Evolutionary conservation across 2,888 invertebrate genomes (phyloP).

Genomic region (Tetrapedia diversipes): DNA sequence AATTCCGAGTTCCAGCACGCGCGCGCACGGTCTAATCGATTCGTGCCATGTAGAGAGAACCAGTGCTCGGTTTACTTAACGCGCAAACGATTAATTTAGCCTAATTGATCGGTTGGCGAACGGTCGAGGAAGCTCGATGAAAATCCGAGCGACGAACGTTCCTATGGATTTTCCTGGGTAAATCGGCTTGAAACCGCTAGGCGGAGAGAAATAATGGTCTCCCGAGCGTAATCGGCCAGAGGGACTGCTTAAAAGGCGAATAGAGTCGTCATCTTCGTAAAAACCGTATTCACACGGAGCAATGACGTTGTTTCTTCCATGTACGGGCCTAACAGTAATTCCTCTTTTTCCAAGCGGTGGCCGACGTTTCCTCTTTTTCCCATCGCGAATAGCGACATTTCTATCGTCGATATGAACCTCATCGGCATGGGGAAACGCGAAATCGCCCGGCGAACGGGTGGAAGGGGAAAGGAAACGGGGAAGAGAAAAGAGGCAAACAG

Average conservation of each 20-base stretch:
- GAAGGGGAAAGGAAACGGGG: not conserved
- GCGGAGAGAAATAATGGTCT: slow-evolving; percentile 33
- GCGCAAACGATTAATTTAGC: slow-evolving; percentile 2
- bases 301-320: slow-evolving; percentile 63
- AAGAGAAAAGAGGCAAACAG: not conserved
- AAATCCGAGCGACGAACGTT: not conserved
- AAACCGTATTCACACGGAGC: slow-evolving; percentile 62
- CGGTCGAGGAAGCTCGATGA: slow-evolving; percentile 1
- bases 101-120: slow-evolving; percentile 44
- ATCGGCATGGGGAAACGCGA: not conserved
- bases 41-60: not conserved
- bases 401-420: slow-evolving; percentile 52
- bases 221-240: slow-evolving; percentile 39
- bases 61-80: too few relatives aligned
- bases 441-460: not conserved
- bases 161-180: slow-evolving; percentile 34
- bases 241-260: slow-evolving; percentile 58
- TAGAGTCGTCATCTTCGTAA: slow-evolving; percentile 64
- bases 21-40: not conserved
- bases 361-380: slow-evolving; percentile 53
- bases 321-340: slow-evolving; percentile 59
- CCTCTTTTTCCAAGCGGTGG: slow-evolving; percentile 49
- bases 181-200: slow-evolving; percentile 6
- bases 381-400: slow-evolving; percentile 41
- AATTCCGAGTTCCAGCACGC: not conserved